Percentiles rank a stretch among this genome's conserved stretches.
These are phyloP conservation scores for Amblyopsis hoosieri DNA, from an alignment of 2,797 vertebrate genomes.

Conservation along the genomic window DNA sequence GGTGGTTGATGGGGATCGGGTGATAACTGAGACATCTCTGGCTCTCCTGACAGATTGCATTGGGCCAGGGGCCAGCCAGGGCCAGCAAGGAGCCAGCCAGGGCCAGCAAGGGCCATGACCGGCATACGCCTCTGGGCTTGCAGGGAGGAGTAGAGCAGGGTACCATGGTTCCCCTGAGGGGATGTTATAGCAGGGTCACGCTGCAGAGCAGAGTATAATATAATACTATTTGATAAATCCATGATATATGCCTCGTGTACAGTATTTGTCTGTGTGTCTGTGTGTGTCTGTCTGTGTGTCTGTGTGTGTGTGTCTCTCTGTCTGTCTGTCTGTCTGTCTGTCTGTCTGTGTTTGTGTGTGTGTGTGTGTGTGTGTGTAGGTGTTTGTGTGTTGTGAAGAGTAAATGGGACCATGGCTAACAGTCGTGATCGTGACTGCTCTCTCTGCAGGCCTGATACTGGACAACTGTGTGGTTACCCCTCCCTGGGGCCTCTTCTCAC, in stretches of 20 bases:
- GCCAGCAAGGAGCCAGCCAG: not conserved
- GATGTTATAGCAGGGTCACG: constrained; percentile 55
- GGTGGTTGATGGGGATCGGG: constrained; percentile 5
- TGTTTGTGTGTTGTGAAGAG: not conserved
- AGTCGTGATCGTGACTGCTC: constrained; percentile 17
- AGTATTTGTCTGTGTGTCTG: constrained; percentile 7
- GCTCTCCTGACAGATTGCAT: constrained; percentile 58
- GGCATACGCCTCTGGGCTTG: constrained; percentile 28
- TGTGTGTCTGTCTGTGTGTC: constrained; percentile 4
- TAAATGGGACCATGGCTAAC: constrained; percentile 20
- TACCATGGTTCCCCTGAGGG: constrained; percentile 37
- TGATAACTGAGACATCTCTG: constrained; percentile 72
- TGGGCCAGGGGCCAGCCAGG: constrained; percentile 6
- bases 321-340: constrained; percentile 9
- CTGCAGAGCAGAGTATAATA: constrained; percentile 25
- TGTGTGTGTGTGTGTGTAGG: constrained; percentile 12
- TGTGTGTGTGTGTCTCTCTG: constrained; percentile 5
- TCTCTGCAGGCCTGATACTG: constrained; percentile 32
- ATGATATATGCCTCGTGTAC: constrained; percentile 1
- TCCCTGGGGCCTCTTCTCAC: constrained; percentile 27
- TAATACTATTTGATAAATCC: too few species aligned
- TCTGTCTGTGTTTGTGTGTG: constrained; percentile 7
- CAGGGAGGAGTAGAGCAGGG: constrained; percentile 14
- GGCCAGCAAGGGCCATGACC: not conserved
- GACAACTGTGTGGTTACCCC: constrained; percentile 21